A percentile compares a stretch with the other conserved stretches of the same genome.
Evolutionary conservation across 2,113 vertebrate genomes (phyloP).

Genomic region (Alces alces): DNA sequence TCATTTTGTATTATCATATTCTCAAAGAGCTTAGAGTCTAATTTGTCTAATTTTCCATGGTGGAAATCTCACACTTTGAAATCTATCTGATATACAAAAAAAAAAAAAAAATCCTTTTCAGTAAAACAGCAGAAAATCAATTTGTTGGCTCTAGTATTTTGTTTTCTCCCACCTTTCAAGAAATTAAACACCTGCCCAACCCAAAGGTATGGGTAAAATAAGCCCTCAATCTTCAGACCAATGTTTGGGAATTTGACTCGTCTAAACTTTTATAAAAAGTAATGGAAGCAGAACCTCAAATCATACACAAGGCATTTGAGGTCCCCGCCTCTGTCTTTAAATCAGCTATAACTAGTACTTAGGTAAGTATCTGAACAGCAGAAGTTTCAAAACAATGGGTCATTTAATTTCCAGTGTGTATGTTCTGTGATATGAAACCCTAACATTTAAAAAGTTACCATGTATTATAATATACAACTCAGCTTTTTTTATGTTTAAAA

Average conservation of each 20-base stretch:
- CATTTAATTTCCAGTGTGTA: constrained; percentile 55
- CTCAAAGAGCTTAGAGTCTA: not conserved
- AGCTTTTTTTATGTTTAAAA: constrained; percentile 54
- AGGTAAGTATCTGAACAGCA: constrained; percentile 35
- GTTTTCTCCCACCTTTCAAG: constrained; percentile 24
- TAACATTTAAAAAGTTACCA: constrained; percentile 67
- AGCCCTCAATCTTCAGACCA: not conserved
- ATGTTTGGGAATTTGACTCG: not conserved
- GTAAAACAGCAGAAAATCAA: constrained; percentile 31
- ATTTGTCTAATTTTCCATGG: constrained; percentile 26
- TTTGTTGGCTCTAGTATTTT: not conserved
- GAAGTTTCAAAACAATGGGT: constrained; percentile 60
- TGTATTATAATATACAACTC: constrained; percentile 53
- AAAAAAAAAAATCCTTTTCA: not conserved
- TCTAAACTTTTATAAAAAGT: constrained; percentile 24
- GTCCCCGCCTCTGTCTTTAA: constrained; percentile 31
- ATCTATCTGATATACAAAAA: not conserved
- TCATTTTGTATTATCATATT: not conserved
- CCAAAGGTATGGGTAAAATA: constrained; percentile 27
- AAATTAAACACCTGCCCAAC: not conserved
- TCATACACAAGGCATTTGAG: not conserved
- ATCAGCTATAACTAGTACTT: constrained; percentile 44
- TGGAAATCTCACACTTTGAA: constrained; percentile 41
- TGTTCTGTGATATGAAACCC: constrained; percentile 65
- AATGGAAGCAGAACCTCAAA: constrained; percentile 26